Conservation (phyloP, 2,888 invertebrate species). For the Sphecodes monilicornis region DNA sequence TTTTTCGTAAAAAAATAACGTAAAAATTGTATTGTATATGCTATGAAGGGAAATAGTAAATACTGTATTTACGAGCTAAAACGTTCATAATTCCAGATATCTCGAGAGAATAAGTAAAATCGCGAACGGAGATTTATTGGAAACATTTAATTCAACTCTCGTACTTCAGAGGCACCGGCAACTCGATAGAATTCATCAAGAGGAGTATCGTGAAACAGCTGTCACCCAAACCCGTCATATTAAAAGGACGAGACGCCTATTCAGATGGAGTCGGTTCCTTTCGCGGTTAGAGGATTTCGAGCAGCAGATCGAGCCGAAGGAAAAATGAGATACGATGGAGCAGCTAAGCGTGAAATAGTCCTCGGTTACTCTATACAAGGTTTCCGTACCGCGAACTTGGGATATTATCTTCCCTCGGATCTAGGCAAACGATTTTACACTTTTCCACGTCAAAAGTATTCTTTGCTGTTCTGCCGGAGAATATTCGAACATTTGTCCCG, state of each 20-base stretch:
- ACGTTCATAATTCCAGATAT: not conserved
- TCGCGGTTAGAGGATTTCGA: conserved; percentile 64
- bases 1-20: not conserved
- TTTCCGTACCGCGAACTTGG: conserved; percentile 36
- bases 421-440: conserved; percentile 41
- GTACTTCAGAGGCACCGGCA: not conserved
- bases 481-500: not conserved
- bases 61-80: not conserved
- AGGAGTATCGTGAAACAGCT: conserved; percentile 50
- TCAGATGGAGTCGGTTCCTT: conserved; percentile 59
- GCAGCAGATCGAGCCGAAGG: conserved; percentile 69
- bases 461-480: conserved; percentile 1
- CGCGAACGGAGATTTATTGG: not conserved
- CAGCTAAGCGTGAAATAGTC: conserved; percentile 83
- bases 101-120: not conserved
- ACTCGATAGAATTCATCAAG: conserved; percentile 4
- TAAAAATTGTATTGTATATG: not conserved
- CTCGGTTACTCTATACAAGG: conserved; percentile 60
- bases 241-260: conserved; percentile 41
- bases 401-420: conserved; percentile 52
- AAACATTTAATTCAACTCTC: conserved; percentile 18
- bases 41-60: not conserved
- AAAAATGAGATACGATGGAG: conserved; percentile 82
- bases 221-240: conserved; percentile 44
- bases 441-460: conserved; percentile 48